Percentiles rank a stretch among this genome's conserved stretches.
Evolutionary conservation across 2,797 vertebrate species (phyloP).

Genomic region (Silurus aristotelis): DNA sequence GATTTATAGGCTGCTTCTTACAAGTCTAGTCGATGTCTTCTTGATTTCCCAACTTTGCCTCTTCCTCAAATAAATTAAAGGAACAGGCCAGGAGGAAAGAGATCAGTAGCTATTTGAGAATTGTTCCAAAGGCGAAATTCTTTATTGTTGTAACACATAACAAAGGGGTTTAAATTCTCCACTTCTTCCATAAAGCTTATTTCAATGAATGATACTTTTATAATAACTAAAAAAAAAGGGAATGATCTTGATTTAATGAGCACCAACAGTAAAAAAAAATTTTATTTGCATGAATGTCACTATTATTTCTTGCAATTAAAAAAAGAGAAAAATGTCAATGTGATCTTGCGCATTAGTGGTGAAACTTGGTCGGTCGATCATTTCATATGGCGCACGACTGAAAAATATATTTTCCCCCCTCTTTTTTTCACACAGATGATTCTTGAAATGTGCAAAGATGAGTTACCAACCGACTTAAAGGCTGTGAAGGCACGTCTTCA

Average conservation of each 20-base stretch:
- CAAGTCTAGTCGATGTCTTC: neutral
- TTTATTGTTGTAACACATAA: neutral
- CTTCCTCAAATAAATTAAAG: neutral
- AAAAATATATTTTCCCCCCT: neutral
- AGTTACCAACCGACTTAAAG: conserved; percentile 21
- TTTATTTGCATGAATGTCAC: too few species aligned
- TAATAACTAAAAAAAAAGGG: neutral
- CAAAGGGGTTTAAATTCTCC: neutral
- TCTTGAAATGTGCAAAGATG: conserved; percentile 50
- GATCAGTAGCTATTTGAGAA: neutral
- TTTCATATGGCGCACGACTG: neutral
- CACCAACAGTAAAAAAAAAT: too few species aligned
- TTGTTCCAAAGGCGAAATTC: neutral
- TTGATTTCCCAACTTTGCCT: neutral
- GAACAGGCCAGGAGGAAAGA: neutral
- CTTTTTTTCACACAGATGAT: conserved; percentile 34
- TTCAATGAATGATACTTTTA: neutral
- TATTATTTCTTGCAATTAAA: too few species aligned
- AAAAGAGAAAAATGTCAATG: too few species aligned
- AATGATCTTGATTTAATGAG: too few species aligned
- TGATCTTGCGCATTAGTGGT: neutral
- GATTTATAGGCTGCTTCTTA: neutral
- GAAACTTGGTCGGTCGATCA: neutral
- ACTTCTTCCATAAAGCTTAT: neutral
- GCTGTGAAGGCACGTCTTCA: conserved; percentile 18